Evolutionary conservation across 2,797 vertebrate species (phyloP).

Genomic region (Rhyacichthys aspro): DNA sequence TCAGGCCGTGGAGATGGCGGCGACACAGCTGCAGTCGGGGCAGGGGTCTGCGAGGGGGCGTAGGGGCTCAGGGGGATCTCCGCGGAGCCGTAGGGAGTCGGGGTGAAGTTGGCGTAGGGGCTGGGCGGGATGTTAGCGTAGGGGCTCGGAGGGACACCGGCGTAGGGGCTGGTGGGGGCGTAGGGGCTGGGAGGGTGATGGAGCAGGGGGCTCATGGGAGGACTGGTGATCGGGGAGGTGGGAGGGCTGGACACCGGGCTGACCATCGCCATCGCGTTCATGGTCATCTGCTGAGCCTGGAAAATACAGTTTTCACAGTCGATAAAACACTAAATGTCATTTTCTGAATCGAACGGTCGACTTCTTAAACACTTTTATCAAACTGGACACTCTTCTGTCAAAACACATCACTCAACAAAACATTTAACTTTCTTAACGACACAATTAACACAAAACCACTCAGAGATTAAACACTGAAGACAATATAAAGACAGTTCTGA

Average conservation of each 20-base stretch:
- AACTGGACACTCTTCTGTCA: too few species aligned
- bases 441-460: too few species aligned
- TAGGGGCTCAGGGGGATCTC: conserved; percentile 50
- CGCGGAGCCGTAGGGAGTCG: conserved; percentile 54
- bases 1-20: conserved; percentile 4
- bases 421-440: too few species aligned
- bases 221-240: conserved; percentile 68
- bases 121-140: conserved; percentile 68
- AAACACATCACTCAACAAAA: too few species aligned
- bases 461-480: too few species aligned
- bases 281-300: conserved; percentile 90
- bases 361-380: too few species aligned
- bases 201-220: conserved; percentile 66
- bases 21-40: conserved; percentile 11
- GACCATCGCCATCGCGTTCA: conserved; percentile 84
- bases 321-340: too few species aligned
- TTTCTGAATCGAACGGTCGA: too few species aligned
- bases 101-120: conserved; percentile 70
- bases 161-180: conserved; percentile 61
- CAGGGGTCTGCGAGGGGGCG: conserved; percentile 16
- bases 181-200: conserved; percentile 66
- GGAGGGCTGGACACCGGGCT: conserved; percentile 71
- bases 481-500: too few species aligned
- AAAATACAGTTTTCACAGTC: too few species aligned
- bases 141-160: conserved; percentile 61